Conservation (phyloP, 2,797 vertebrate species). For the Neosilurus hyrtlii region DNA sequence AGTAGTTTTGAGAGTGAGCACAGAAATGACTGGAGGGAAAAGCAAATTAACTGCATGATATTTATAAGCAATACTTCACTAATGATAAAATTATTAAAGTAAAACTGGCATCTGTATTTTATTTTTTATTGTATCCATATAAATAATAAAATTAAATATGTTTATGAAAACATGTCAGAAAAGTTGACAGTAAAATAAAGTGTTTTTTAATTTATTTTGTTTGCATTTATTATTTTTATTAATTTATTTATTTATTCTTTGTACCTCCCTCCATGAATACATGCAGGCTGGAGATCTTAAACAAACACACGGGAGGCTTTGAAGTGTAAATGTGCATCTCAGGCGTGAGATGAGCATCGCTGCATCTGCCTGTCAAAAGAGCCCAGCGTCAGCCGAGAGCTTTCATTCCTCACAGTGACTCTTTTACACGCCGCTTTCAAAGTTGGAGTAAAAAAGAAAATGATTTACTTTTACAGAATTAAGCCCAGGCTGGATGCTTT, state of each 20-base stretch:
- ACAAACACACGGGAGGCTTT: slow-evolving; percentile 60
- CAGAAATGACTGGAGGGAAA: background rate
- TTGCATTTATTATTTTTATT: slow-evolving; percentile 36
- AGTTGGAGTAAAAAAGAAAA: slow-evolving; percentile 62
- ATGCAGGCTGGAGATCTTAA: slow-evolving; percentile 54
- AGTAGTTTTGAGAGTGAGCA: background rate
- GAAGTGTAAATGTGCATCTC: slow-evolving; percentile 69
- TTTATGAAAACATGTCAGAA: background rate
- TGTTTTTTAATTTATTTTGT: background rate
- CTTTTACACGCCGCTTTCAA: slow-evolving; percentile 57
- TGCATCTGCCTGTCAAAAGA: slow-evolving; percentile 49
- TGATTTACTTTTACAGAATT: slow-evolving; percentile 58
- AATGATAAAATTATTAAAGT: background rate
- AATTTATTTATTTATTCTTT: slow-evolving; percentile 32
- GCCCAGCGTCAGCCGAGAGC: slow-evolving; percentile 61
- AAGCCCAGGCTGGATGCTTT: slow-evolving; percentile 43
- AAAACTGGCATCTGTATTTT: background rate
- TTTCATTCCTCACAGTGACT: slow-evolving; percentile 54
- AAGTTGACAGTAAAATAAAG: background rate
- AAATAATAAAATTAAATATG: background rate
- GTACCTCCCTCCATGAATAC: slow-evolving; percentile 41
- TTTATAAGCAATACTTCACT: no score
- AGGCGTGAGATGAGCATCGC: slow-evolving; percentile 54
- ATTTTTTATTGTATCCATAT: no score
- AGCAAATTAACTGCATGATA: background rate